Evolutionary conservation across 2,888 invertebrate species (phyloP), one percentile per base, ranked within the genome.

Genomic region (Seira ritae): DNA sequence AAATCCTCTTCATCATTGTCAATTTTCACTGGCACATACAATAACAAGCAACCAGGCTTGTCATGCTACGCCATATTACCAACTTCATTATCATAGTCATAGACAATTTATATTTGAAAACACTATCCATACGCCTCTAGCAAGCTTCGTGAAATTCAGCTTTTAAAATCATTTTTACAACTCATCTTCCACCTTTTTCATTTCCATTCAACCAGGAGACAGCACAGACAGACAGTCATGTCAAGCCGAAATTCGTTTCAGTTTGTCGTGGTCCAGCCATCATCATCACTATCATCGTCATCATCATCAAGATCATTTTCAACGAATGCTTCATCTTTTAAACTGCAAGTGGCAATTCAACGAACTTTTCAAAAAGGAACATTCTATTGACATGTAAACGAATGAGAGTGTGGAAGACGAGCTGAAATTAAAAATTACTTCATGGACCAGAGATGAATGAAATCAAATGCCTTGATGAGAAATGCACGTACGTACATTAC

Each of bases 1-100:
- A 80, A 70, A 80, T 75, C 62, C 74, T 70, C 74, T 69, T 80
- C 80, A 50, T 80, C 80, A 75, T 75, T 74, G 74, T 80, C 80
- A 80, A 69, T 75, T 80, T 80, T 80, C 75, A 15, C 80, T 80
- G 80, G 78, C 74, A 80, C 70, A 80, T 75, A 80, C 42, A 75
- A 60, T 74, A 80, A 46, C 80, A 69, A 72, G 17, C 42, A 69
- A 42, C 50, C 50, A 50, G 1, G 50, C 50, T 50, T 50, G 50
- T 50, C 50, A 50, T 50, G 50, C 12, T 12, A 50, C 12, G 50
- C 50, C 17, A 50, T 50, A n/a, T 50, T 50, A 50, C 50, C 17
- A 15, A n/a, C 50, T 8, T 50, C 50, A 50, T 50, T 50, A 50
- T 50, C 50, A 50, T 50, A 50, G 50, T n/a, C 50, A 50, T 50